Conservation (phyloP, 2,797 vertebrate genomes). For the Muraenolepis orangiensis region DNA sequence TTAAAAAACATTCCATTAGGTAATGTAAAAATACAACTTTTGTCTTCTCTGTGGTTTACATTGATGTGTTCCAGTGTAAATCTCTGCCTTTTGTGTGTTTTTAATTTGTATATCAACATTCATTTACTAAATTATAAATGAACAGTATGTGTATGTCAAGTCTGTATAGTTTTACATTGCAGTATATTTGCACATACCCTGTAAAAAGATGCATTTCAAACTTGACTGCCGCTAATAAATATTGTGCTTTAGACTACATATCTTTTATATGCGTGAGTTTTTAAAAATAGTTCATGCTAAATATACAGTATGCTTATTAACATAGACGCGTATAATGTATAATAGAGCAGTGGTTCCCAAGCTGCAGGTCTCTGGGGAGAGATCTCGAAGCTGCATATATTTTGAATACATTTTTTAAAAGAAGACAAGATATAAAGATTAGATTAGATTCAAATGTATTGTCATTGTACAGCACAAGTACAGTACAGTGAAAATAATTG, state of each 20-base stretch:
- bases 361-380: no score
- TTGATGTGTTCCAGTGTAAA: constrained; percentile 26
- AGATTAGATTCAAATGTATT: no score
- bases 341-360: neutral
- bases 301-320: neutral
- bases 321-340: neutral
- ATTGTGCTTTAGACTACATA: constrained; percentile 20
- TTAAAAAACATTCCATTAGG: constrained; percentile 49
- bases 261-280: constrained; percentile 8
- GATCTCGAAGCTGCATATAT: no score
- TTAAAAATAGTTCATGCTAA: neutral
- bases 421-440: no score
- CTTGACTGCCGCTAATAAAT: constrained; percentile 33
- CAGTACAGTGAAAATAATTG: no score
- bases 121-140: constrained; percentile 12
- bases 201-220: constrained; percentile 33
- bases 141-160: constrained; percentile 30
- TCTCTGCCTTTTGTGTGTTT: constrained; percentile 42
- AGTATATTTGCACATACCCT: constrained; percentile 34
- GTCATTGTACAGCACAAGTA: no score
- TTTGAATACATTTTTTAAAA: no score
- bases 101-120: constrained; percentile 35
- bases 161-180: constrained; percentile 42
- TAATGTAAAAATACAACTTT: constrained; percentile 45
- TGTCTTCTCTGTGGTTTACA: constrained; percentile 40